Percentiles rank a stretch among this genome's conserved stretches.
These are phyloP conservation scores for Scopus umbretta DNA, from an alignment of 2,113 vertebrate genomes.

Conservation along the genomic window DNA sequence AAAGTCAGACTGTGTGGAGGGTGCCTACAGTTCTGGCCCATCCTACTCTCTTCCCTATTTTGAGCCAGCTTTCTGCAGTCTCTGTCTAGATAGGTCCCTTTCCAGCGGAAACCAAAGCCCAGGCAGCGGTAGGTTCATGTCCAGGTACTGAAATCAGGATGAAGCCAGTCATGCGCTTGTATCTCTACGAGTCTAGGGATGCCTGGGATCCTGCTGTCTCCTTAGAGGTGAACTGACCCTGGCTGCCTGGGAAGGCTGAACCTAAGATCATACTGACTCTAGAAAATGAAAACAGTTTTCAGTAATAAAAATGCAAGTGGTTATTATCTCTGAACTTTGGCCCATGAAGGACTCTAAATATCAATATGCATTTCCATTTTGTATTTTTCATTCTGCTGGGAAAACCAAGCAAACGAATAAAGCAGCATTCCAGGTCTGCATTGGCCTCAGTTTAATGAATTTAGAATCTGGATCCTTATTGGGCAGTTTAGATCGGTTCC, in stretches of 20 bases:
- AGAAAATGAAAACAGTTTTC: not conserved
- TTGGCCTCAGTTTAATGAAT: not conserved
- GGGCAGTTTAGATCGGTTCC: not conserved
- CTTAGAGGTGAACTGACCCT: not conserved
- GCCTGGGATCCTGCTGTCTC: not conserved
- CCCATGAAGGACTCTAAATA: not conserved
- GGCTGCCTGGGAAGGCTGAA: not conserved
- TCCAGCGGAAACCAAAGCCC: not conserved
- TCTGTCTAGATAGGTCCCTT: not conserved
- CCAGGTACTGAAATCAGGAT: not conserved
- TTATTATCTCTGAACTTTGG: not conserved
- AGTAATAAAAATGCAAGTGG: not conserved
- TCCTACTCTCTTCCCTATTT: not conserved
- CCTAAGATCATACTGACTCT: fast-evolving
- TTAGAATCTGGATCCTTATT: not conserved
- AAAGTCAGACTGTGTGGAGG: not conserved
- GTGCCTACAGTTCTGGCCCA: not conserved
- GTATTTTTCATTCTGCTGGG: not conserved
- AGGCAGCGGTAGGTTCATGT: not conserved
- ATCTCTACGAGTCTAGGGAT: not conserved
- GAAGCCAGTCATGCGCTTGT: fast-evolving
- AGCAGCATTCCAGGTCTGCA: not conserved
- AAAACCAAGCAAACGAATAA: not conserved
- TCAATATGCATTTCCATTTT: not conserved
- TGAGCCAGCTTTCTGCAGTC: not conserved